Evolutionary conservation across 2,113 vertebrate genomes (phyloP).

Genomic region (Cavia porcellus): DNA sequence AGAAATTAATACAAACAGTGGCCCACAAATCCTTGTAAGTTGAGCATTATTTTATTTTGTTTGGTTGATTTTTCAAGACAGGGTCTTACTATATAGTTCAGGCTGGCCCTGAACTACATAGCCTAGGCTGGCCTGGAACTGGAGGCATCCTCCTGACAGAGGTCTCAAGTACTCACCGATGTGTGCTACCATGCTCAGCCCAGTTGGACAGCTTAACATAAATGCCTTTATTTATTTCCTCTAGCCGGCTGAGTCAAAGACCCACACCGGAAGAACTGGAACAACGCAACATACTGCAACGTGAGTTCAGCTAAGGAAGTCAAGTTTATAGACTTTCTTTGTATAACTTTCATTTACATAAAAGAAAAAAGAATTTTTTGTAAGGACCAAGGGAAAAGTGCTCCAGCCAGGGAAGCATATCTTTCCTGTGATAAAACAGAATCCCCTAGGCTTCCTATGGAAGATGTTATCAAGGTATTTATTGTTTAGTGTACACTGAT

Average conservation of each 20-base stretch:
- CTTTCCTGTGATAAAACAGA: not conserved
- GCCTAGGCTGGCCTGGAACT: not conserved
- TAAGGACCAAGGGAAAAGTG: not conserved
- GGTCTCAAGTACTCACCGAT: not conserved
- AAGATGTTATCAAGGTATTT: not conserved
- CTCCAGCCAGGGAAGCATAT: not conserved
- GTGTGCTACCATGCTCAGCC: not conserved
- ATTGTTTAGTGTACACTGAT: not conserved
- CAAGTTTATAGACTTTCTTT: conserved; percentile 42
- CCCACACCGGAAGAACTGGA: conserved; percentile 97
- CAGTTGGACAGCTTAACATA: not conserved
- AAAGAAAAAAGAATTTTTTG: conserved; percentile 42
- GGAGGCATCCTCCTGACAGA: not conserved
- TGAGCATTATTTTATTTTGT: not conserved
- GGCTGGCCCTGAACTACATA: not conserved
- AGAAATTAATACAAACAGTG: conserved; percentile 20
- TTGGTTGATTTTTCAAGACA: not conserved
- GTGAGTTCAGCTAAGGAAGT: conserved; percentile 87
- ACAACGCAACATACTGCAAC: conserved; percentile 98
- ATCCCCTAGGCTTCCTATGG: not conserved
- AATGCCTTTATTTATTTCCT: conserved; percentile 50
- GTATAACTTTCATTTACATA: not conserved
- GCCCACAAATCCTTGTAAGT: not conserved
- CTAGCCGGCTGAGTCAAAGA: conserved; percentile 97
- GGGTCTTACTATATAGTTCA: not conserved